Evolutionary conservation across 64 coral and sea anemone species (phyloP).

Genomic region (Montipora efflorescens): DNA sequence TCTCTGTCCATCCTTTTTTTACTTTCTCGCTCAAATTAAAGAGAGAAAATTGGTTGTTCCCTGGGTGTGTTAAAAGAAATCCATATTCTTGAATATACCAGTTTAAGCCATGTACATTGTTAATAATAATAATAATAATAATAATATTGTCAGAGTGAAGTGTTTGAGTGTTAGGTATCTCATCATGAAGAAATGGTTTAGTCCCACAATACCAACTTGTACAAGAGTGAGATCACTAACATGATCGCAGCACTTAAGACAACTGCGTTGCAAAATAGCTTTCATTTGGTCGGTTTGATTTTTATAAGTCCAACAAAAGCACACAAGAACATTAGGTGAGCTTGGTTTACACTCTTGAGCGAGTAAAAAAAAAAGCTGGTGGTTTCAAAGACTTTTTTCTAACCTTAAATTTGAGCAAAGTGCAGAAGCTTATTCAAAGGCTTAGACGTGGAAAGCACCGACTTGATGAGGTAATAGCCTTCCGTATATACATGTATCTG

Average conservation of each 20-base stretch:
- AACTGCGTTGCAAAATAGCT: not conserved
- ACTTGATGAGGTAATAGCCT: no score
- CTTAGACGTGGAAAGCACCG: no score
- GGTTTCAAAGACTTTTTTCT: no score
- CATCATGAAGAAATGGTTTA: not conserved
- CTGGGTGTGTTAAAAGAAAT: no score
- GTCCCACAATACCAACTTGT: not conserved
- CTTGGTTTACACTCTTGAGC: not conserved
- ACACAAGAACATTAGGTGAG: no score
- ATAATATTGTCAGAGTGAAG: not conserved
- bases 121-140: no score
- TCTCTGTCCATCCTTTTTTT: not conserved
- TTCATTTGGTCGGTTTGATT: not conserved
- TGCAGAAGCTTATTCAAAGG: no score
- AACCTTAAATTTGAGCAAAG: no score
- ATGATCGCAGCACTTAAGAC: not conserved
- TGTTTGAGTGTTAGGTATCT: not conserved
- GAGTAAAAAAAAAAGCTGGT: not conserved
- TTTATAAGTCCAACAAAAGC: no score
- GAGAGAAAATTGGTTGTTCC: slow-evolving; percentile 23
- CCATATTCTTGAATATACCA: not conserved
- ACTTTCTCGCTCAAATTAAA: not conserved
- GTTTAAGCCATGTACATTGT: not conserved
- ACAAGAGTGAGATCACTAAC: not conserved
- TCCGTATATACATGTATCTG: no score